Conservation (phyloP, 1,140 invertebrate species). For the Drosophila nigromelanica region DNA sequence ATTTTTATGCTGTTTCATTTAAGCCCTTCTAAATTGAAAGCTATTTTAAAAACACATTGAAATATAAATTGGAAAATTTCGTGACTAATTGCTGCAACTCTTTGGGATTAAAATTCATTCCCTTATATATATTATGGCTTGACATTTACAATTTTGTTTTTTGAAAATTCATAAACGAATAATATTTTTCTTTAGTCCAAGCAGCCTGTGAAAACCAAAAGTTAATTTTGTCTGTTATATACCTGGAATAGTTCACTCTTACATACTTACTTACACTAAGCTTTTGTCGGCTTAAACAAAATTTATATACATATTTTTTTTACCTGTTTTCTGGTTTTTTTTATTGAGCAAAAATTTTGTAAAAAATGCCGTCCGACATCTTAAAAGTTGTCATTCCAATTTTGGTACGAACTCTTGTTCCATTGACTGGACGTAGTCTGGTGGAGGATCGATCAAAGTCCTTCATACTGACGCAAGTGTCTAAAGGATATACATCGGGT, state of each 20-base stretch:
- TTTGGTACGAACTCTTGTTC: background rate
- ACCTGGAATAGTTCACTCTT: background rate
- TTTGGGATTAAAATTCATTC: background rate
- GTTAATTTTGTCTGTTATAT: background rate
- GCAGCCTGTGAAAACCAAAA: conserved; percentile 5
- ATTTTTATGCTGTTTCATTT: conserved; percentile 13
- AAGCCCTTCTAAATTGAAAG: background rate
- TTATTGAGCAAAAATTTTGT: conserved; percentile 1
- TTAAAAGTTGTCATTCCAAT: background rate
- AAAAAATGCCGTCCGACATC: background rate
- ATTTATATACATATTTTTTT: background rate
- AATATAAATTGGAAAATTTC: conserved; percentile 52
- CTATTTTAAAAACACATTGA: conserved; percentile 16
- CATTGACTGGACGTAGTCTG: background rate
- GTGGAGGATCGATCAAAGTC: background rate
- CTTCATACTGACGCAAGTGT: background rate
- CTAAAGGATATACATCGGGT: background rate
- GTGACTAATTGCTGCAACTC: conserved; percentile 49
- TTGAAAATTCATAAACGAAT: no score
- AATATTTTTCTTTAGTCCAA: background rate
- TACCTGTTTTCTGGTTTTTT: conserved; percentile 1
- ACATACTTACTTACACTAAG: background rate
- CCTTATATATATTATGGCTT: background rate
- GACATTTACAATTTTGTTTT: background rate
- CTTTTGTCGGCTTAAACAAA: conserved; percentile 1